Conservation (phyloP, 1,140 invertebrate genomes). For the Helicoverpa zea region DNA sequence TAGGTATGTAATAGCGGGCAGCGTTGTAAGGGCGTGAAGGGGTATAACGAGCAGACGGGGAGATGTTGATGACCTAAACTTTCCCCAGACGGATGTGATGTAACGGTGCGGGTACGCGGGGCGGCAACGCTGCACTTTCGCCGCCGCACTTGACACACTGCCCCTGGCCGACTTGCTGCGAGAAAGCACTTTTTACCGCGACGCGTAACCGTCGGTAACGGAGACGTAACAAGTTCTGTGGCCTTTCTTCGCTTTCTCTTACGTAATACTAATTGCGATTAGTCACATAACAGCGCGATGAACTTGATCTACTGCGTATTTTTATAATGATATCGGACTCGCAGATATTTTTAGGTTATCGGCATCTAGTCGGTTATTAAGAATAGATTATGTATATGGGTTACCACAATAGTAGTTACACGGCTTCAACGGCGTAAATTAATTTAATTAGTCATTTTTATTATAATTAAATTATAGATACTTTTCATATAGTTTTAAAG, state of each 20-base stretch:
- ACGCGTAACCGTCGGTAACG: conserved; percentile 79
- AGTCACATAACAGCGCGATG: conserved; percentile 75
- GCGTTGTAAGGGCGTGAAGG: not conserved
- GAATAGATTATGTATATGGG: not conserved
- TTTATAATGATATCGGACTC: conserved; percentile 41
- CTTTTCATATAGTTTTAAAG: too few species aligned
- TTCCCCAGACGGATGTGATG: conserved; percentile 84
- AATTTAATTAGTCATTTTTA: too few species aligned
- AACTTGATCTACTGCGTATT: conserved; percentile 73
- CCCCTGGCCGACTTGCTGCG: conserved; percentile 84
- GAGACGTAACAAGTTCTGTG: conserved; percentile 78
- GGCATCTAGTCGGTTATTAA: conserved; percentile 8
- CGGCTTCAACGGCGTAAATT: not conserved
- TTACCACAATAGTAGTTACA: not conserved
- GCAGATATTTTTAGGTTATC: conserved; percentile 35
- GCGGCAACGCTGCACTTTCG: conserved; percentile 83
- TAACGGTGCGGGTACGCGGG: conserved; percentile 75
- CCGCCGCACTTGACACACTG: conserved; percentile 85
- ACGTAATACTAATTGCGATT: conserved; percentile 79
- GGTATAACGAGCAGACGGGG: not conserved
- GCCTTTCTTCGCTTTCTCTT: conserved; percentile 85
- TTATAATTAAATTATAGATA: too few species aligned
- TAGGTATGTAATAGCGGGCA: not conserved
- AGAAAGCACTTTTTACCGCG: conserved; percentile 85
- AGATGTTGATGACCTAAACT: conserved; percentile 80